Percentiles rank a stretch among this genome's conserved stretches.
phyloP scores from a whole-genome alignment of 2,888 invertebrate genomes.

The Timandra comae region DNA sequence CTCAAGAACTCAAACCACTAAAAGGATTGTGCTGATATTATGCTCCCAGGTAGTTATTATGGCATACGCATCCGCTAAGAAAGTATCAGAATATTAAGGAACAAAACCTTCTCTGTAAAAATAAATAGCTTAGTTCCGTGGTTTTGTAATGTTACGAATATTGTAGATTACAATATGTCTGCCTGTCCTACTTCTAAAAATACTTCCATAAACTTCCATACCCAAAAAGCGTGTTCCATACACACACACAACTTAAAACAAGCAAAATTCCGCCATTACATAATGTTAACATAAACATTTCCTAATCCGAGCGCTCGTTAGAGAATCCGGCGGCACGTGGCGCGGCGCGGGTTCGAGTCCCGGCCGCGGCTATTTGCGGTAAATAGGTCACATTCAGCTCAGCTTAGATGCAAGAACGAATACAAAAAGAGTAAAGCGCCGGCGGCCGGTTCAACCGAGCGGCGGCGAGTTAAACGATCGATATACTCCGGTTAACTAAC shows the following conservation, averaged over 20 bases:
- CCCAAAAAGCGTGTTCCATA: not conserved
- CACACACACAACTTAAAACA: not conserved
- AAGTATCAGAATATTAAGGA: too few species aligned
- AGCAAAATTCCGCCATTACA: not conserved
- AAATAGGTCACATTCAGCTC: conserved; percentile 71
- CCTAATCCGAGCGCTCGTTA: not conserved
- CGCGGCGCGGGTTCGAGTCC: conserved; percentile 47
- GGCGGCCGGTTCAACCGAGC: conserved; percentile 25
- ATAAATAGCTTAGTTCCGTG: too few species aligned
- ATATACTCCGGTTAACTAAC: too few species aligned
- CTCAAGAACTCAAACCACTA: too few species aligned
- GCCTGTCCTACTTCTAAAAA: too few species aligned
- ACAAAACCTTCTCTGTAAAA: too few species aligned
- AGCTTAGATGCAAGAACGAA: conserved; percentile 73
- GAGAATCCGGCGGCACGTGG: conserved; percentile 43
- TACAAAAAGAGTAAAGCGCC: conserved; percentile 74
- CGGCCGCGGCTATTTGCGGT: conserved; percentile 68
- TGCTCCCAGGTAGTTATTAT: too few species aligned
- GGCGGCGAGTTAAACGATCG: conserved; percentile 17
- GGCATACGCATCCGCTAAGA: too few species aligned
- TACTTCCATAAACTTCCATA: too few species aligned
- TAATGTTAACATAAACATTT: not conserved
- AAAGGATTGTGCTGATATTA: too few species aligned
- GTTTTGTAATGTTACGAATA: too few species aligned
- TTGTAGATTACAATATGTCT: too few species aligned